A percentile compares a stretch with the other conserved stretches of the same genome.
Evolutionary conservation across 2,797 vertebrate species (phyloP).

Genomic region (Xenopus petersii): DNA sequence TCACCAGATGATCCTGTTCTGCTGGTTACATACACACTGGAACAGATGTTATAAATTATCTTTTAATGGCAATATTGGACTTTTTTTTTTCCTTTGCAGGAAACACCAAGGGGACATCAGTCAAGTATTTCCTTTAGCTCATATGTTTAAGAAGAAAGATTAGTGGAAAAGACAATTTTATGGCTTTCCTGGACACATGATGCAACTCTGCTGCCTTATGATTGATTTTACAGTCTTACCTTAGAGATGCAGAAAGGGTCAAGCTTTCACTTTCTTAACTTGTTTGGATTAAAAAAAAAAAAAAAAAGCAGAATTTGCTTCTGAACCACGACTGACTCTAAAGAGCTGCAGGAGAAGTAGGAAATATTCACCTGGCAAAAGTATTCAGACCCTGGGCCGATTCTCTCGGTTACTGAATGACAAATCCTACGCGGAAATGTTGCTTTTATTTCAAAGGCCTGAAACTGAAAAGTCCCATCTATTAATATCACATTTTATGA

Average conservation of each 20-base stretch:
- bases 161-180: conserved; percentile 58
- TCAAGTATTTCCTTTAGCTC: conserved; percentile 54
- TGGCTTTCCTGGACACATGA: conserved; percentile 56
- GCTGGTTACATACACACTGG: background rate
- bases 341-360: background rate
- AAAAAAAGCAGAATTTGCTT: too few relatives aligned
- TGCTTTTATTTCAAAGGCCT: too few relatives aligned
- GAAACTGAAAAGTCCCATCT: too few relatives aligned
- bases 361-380: too few relatives aligned
- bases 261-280: background rate
- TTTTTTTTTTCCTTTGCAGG: conserved; percentile 42
- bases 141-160: conserved; percentile 55
- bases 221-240: conserved; percentile 57
- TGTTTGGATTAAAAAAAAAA: too few relatives aligned
- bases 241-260: conserved; percentile 23
- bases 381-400: too few relatives aligned
- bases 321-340: background rate
- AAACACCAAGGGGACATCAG: conserved; percentile 47
- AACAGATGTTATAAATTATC: conserved; percentile 44
- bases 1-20: too few relatives aligned
- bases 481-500: too few relatives aligned
- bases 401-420: too few relatives aligned
- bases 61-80: conserved; percentile 53
- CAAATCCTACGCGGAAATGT: too few relatives aligned
- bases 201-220: conserved; percentile 55